Base-by-base conservation (phyloP, 2,888 invertebrate genomes). In the Lypha dubia region DNA sequence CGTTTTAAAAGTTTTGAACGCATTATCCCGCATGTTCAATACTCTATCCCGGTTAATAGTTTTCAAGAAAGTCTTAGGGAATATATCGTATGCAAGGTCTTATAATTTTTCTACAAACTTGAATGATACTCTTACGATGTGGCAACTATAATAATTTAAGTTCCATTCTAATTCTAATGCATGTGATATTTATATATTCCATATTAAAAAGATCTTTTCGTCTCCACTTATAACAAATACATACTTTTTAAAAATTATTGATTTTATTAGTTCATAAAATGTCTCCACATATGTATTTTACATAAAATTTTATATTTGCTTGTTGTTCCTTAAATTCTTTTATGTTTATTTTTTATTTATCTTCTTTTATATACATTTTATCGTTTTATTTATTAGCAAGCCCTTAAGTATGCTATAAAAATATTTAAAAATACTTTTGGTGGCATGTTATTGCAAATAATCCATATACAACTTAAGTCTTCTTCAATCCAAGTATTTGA, bases 221-320 rank as follows among this genome's bases (percentile, higher is more conserved):
- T n/a, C n/a, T n/a, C n/a, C n/a, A n/a, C n/a, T n/a, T n/a, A n/a
- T n/a, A n/a, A n/a, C n/a, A n/a, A n/a, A n/a, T n/a, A n/a, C n/a
- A n/a, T n/a, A 51, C 44, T n/a, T n/a, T 44, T 20, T 11, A 20
- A 76, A 41, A 73, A 28, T 67, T 44, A 44, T 73, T 28, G 46
- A 67, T 46, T 79, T 79, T 58, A 74, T 65, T 58, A 67, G 51
- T 58, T 22, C 65, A 73, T 73, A 74, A 80, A 74, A 74, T 32
- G 62, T 80, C 67, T 60, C 58, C 46, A 60, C 51, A 63, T 24
- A n/a, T n/a, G n/a, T n/a, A n/a, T 13, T 58, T 46, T 49, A 35
- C 5, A 41, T n/a, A 28, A n/a, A 63, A 28, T 28, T 35, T 17
- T 28, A 20, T 44, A 32, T 32, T 53, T 20, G 9, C 20, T 32